Evolutionary conservation across 2,888 invertebrate genomes (phyloP), one percentile per base, ranked within the genome.

Genomic region (Plusia festucae): DNA sequence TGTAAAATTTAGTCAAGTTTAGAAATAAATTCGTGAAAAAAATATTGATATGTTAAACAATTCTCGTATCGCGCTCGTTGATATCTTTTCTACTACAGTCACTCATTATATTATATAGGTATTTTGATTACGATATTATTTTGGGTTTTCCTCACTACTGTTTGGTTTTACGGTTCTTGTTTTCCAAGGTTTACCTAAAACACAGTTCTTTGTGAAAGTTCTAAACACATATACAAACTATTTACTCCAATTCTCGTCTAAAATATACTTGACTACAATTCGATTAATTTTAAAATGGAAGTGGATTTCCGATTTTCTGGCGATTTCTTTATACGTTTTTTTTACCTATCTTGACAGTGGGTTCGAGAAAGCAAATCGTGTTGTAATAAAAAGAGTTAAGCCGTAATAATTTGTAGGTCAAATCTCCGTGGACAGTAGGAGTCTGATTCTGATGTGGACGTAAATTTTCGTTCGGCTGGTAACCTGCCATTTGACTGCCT

Each of bases 11-110:
- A 27, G 8, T 8, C 13, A 34, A 34, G 4, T 13, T 40, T n/a
- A 6, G 7, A n/a, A 40, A 24, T 24, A 24, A 24, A 24, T 1
- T n/a, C n/a, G 0, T 40, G n/a, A 5, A n/a, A 15, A n/a, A 40
- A 40, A 40, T 40, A 34, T 15, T 6, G 40, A n/a, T 4, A 40
- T n/a, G n/a, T n/a, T 15, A n/a, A 15, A 40, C 40, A 40, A 40
- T n/a, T n/a, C 15, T n/a, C 40, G 61, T 49, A 44, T 63, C 53
- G 80, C 80, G 80, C 85, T 74, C 85, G 86, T 86, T 86, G 83
- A 86, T 70, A 81, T 86, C 85, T 86, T 86, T 85, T 85, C 65
- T 70, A 84, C 82, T 71, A 70, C 72, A 70, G 18, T 54, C 24
- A 22, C 46, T 8, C 20, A 16, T 20, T 0, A 20, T 18, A 18